Base-by-base conservation (phyloP, 2,888 invertebrate genomes). In the Bruchidius siliquastri region DNA sequence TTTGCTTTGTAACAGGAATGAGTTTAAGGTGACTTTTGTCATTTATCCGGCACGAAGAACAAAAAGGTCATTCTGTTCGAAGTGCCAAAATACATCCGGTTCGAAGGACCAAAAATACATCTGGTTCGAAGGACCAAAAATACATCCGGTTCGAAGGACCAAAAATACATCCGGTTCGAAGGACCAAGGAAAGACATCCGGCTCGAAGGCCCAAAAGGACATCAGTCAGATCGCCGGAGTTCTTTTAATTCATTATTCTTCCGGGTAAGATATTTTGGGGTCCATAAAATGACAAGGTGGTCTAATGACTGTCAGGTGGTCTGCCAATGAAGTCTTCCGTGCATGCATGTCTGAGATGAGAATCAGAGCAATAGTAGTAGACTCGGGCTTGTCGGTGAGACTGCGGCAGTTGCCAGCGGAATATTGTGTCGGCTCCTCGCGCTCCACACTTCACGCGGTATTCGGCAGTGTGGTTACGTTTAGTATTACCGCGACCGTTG, bases 401-500 rank as follows among this genome's bases (percentile, higher is more conserved):
- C 49, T 49, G 49, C 49, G 49, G 49, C 49, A 49, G 49, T 49
- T 49, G 49, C 13, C 49, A 49, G 49, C 49, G 49, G 49, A 49
- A 49, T 49, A 49, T 49, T 49, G 49, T 49, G 49, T 49, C 49
- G 49, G 49, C 18, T 49, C 49, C 49, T 49, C 49, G 49, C 49
- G 49, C 49, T 49, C 49, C 49, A 49, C 49, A 49, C 49, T 49
- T 49, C 49, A 49, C 49, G 49, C 49, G 49, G 49, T 49, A 49
- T 49, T 49, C 49, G 49, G 49, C 49, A 49, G 49, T 49, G 49
- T 49, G 49, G 49, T 49, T 49, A 69, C 69, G 22, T 26, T 26
- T 80, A 88, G 88, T 88, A 88, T 84, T 83, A 81, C 82, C 84
- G 82, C 84, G 84, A 79, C 89, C 88, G 87, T 86, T 88, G 87